phyloP scores from a whole-genome alignment of 2,113 vertebrate genomes.

The Myrmecobius fasciatus region DNA sequence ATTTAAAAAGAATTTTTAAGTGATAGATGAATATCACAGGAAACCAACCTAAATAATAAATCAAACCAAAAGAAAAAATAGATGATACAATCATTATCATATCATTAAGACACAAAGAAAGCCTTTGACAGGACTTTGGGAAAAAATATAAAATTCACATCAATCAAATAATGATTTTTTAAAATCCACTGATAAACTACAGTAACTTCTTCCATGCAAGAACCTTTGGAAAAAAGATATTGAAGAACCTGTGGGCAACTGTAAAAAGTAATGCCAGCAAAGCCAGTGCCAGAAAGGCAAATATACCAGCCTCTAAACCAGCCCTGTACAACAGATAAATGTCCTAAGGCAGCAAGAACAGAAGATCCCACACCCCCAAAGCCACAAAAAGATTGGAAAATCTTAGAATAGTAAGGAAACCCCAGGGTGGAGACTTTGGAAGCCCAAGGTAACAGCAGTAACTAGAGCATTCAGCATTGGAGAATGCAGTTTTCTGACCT shows the following conservation, averaged over 20 bases:
- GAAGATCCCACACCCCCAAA: neutral
- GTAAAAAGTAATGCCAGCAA: neutral
- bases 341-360: neutral
- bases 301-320: neutral
- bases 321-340: neutral
- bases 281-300: neutral
- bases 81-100: neutral
- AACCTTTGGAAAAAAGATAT: neutral
- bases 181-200: neutral
- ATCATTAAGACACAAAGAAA: neutral
- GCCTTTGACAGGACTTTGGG: neutral
- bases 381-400: neutral
- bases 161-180: neutral
- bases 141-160: neutral
- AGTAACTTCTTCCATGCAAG: too few species aligned
- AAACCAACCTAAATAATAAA: neutral
- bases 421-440: neutral
- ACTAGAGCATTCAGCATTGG: neutral
- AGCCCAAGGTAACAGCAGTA: neutral
- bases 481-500: neutral
- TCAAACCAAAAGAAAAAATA: neutral
- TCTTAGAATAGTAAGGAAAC: neutral
- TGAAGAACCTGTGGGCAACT: neutral
- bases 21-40: neutral
- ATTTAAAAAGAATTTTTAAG: neutral